These are phyloP conservation scores for Microtus montanus DNA, from an alignment of 2,113 vertebrate species.

Conservation along the genomic window DNA sequence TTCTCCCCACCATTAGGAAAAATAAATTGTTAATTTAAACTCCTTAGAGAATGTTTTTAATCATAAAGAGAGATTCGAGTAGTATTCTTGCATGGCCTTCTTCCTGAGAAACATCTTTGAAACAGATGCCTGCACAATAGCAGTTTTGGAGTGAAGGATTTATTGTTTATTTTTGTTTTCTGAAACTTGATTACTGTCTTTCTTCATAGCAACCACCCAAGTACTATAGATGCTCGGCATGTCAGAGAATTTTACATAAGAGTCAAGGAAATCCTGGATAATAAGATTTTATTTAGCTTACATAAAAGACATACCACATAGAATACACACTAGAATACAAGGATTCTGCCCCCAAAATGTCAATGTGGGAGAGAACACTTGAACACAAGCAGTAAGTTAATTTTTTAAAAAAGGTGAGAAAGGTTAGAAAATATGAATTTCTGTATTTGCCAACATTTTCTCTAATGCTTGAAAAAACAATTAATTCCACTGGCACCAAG, in stretches of 20 bases:
- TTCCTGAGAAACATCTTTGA: conserved; percentile 24
- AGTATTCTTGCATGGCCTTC: neutral
- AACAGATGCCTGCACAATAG: neutral
- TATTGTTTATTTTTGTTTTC: neutral
- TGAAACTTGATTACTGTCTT: neutral
- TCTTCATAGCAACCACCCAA: neutral
- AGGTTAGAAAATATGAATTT: neutral
- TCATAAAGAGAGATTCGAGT: neutral
- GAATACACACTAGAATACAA: neutral
- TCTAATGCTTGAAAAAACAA: neutral
- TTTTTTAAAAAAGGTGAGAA: neutral
- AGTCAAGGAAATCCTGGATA: neutral
- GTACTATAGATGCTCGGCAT: neutral
- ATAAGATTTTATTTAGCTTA: neutral
- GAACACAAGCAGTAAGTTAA: neutral
- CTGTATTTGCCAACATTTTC: neutral
- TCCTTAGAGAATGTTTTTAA: neutral
- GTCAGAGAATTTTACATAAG: neutral
- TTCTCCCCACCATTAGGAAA: neutral
- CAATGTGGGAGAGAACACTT: neutral
- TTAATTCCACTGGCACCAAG: neutral
- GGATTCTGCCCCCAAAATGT: neutral
- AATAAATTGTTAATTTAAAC: neutral
- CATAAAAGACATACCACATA: neutral
- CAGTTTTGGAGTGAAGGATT: neutral